Conservation (phyloP, 2,888 invertebrate genomes). For the Nephrotoma appendiculata region DNA sequence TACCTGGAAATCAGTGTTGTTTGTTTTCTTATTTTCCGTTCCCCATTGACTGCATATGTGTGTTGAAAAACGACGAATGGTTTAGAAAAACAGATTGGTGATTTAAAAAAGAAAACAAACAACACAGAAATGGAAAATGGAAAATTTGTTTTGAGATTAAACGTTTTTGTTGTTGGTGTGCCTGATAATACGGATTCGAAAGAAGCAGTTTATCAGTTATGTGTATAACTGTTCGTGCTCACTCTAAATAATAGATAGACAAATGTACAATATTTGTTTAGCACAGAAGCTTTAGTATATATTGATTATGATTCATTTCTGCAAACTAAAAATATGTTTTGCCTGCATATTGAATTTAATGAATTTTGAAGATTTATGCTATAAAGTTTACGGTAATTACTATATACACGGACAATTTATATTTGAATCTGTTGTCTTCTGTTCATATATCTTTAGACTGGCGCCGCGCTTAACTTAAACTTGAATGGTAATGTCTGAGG, state of each 20-base stretch:
- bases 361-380: background rate
- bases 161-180: background rate
- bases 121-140: background rate
- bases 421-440: too few relatives aligned
- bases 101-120: background rate
- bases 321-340: background rate
- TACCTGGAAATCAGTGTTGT: background rate
- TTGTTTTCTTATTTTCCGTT: background rate
- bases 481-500: too few relatives aligned
- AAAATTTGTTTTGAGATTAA: background rate
- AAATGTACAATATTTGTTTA: too few relatives aligned
- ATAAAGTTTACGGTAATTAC: too few relatives aligned
- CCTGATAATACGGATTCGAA: background rate
- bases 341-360: background rate
- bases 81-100: background rate
- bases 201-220: background rate
- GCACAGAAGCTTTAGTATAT: background rate
- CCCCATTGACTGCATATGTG: background rate
- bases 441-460: too few relatives aligned
- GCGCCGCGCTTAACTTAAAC: too few relatives aligned
- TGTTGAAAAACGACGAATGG: background rate
- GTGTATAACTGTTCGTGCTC: too few relatives aligned
- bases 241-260: too few relatives aligned
- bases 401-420: too few relatives aligned
- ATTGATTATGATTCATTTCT: background rate